These are phyloP conservation scores for Desoria tigrina DNA, from an alignment of 2,888 invertebrate genomes.

Conservation along the genomic window DNA sequence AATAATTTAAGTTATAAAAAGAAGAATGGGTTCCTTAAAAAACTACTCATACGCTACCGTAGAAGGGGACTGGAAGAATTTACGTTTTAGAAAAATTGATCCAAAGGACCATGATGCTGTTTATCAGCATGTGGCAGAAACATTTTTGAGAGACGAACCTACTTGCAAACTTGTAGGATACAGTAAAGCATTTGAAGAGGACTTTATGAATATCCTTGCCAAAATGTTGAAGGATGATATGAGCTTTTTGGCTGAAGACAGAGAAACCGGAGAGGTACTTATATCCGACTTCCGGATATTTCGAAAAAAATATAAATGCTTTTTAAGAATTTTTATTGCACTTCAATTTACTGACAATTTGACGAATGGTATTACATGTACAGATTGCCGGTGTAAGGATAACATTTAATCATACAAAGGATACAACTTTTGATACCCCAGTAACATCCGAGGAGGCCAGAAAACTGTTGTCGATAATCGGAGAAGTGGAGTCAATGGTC, in stretches of 20 bases:
- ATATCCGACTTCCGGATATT: background rate
- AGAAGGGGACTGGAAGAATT: conserved; percentile 40
- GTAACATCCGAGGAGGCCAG: conserved; percentile 9
- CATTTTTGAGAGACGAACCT: conserved; percentile 29
- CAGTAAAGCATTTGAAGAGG: conserved; percentile 29
- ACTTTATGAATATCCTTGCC: conserved; percentile 19
- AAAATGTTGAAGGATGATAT: conserved; percentile 26
- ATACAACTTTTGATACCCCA: conserved; percentile 1
- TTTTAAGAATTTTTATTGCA: too few relatives aligned
- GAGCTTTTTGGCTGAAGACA: conserved; percentile 35
- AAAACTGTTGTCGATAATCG: conserved; percentile 28
- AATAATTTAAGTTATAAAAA: too few relatives aligned
- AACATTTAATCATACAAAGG: conserved; percentile 30
- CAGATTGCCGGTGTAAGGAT: conserved; percentile 37
- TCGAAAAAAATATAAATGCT: background rate
- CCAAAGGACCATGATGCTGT: conserved; percentile 29
- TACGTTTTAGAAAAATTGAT: conserved; percentile 28
- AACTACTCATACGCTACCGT: conserved; percentile 18
- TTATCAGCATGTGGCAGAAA: conserved; percentile 31
- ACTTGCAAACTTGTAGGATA: conserved; percentile 30
- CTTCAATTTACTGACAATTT: too few relatives aligned
- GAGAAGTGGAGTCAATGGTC: conserved; percentile 24
- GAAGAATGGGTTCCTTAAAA: too few relatives aligned
- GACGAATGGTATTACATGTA: too few relatives aligned
- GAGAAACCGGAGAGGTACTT: conserved; percentile 30